A percentile compares a stretch with the other conserved stretches of the same genome.
Evolutionary conservation across 1,140 invertebrate genomes (phyloP).

Genomic region (Cydia fagiglandana): DNA sequence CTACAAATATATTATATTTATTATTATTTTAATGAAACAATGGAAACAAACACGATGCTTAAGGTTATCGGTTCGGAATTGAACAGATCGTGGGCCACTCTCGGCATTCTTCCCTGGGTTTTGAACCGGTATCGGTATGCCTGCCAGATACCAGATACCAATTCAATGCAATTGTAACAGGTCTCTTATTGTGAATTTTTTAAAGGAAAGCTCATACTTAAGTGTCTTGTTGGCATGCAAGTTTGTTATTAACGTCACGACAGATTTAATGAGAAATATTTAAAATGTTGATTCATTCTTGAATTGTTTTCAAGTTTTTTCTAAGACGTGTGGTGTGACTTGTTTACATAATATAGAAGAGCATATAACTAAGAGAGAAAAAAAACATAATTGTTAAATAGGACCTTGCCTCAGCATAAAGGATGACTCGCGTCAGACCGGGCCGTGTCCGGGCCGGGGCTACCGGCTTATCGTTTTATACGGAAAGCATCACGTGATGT

Average conservation of each 20-base stretch:
- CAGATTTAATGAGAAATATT: not conserved
- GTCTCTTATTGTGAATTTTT: not conserved
- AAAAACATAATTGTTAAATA: too few species aligned
- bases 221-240: not conserved
- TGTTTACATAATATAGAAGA: too few species aligned
- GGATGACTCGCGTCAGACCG: too few species aligned
- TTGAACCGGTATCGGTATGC: not conserved
- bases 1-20: too few species aligned
- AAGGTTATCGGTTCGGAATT: conserved; percentile 6
- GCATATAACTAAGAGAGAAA: too few species aligned
- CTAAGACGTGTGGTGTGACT: too few species aligned
- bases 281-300: not conserved
- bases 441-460: too few species aligned
- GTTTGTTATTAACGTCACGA: not conserved
- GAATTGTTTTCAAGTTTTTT: too few species aligned
- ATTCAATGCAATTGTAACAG: not conserved
- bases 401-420: too few species aligned
- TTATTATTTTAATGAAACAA: not conserved
- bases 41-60: not conserved
- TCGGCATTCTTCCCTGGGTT: not conserved
- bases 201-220: not conserved
- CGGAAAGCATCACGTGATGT: too few species aligned
- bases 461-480: too few species aligned
- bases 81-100: not conserved
- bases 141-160: too few species aligned